A percentile compares a stretch with the other conserved stretches of the same genome.
Conservation (phyloP, 2,888 invertebrate species). For the Aethes cnicana region DNA sequence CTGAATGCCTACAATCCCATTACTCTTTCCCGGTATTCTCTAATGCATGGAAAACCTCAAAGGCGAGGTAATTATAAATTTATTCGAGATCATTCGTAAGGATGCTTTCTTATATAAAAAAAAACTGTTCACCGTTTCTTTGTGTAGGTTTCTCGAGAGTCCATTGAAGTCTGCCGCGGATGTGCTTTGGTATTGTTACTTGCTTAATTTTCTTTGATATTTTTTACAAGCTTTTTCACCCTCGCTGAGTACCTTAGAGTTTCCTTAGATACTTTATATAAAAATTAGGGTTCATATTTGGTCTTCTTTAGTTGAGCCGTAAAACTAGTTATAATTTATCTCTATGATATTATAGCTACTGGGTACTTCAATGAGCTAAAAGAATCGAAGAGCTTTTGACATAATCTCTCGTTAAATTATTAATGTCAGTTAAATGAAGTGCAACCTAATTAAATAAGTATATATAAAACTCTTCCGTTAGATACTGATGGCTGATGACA, state of each 20-base stretch:
- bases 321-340: too few species aligned
- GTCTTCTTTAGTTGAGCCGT: too few species aligned
- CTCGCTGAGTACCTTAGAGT: not conserved
- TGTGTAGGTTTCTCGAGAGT: constrained; percentile 18
- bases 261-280: too few species aligned
- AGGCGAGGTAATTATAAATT: constrained; percentile 14
- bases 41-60: not conserved
- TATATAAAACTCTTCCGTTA: too few species aligned
- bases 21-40: not conserved
- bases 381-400: too few species aligned
- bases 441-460: too few species aligned
- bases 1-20: not conserved
- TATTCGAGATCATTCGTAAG: constrained; percentile 20
- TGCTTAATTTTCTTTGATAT: constrained; percentile 20
- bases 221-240: constrained; percentile 2
- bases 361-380: too few species aligned
- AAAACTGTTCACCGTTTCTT: constrained; percentile 10
- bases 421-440: too few species aligned
- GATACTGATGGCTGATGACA: too few species aligned
- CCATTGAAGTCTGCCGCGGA: constrained; percentile 23
- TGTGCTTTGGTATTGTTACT: constrained; percentile 9
- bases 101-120: constrained; percentile 23
- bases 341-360: too few species aligned
- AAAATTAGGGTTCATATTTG: too few species aligned
- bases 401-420: too few species aligned